Percentiles rank a stretch among this genome's conserved stretches.
Evolutionary conservation across 1,140 invertebrate species (phyloP).

Genomic region (Drosophila pachea): DNA sequence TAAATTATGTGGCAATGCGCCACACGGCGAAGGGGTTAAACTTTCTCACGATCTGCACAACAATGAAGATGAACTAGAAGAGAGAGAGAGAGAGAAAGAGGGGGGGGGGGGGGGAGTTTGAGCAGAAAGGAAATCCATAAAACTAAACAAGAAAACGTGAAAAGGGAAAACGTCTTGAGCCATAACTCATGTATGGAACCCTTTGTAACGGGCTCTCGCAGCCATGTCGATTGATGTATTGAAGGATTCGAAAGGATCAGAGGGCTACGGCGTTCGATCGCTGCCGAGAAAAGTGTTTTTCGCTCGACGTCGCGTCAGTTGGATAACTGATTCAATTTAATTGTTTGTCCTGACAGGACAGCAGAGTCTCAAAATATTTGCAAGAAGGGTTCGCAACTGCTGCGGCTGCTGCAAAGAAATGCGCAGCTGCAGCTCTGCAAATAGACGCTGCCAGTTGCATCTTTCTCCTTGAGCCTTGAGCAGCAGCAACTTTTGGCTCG

Average conservation of each 20-base stretch:
- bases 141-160: slow-evolving; percentile 15
- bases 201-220: slow-evolving; percentile 54
- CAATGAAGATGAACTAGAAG: too few relatives aligned
- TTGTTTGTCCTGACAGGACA: slow-evolving; percentile 48
- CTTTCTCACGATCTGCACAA: slow-evolving; percentile 67
- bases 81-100: too few relatives aligned
- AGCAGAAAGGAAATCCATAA: slow-evolving; percentile 57
- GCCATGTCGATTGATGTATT: slow-evolving; percentile 21
- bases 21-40: slow-evolving; percentile 63
- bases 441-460: not conserved
- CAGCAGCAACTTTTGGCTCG: not conserved
- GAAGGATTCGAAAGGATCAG: slow-evolving; percentile 11
- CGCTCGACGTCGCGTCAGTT: slow-evolving; percentile 33
- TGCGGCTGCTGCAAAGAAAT: not conserved
- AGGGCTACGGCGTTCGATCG: slow-evolving; percentile 26
- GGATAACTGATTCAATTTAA: slow-evolving; percentile 58
- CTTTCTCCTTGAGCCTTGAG: not conserved
- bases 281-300: slow-evolving; percentile 51
- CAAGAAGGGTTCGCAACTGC: slow-evolving; percentile 27
- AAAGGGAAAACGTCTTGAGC: slow-evolving; percentile 49
- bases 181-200: slow-evolving; percentile 47
- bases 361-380: slow-evolving; percentile 44
- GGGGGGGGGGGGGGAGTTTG: too few relatives aligned
- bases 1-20: slow-evolving; percentile 71
- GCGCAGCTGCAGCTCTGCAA: slow-evolving; percentile 29